Percentiles rank a stretch among this genome's conserved stretches.
phyloP scores from a whole-genome alignment of 1,140 invertebrate species.

The Aporrectodea caliginosa region DNA sequence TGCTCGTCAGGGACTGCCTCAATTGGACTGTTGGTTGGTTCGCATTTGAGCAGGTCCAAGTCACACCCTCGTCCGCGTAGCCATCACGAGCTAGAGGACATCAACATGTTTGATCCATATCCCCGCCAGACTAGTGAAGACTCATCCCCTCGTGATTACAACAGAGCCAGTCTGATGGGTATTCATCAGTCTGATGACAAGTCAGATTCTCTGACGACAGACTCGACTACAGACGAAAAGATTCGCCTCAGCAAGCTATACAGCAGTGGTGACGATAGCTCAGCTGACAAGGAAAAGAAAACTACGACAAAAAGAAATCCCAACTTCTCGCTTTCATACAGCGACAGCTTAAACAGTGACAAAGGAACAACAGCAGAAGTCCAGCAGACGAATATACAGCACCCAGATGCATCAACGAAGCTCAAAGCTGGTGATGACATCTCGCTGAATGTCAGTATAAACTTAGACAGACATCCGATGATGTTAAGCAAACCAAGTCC shows the following conservation, averaged over 20 bases:
- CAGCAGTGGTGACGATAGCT: too few relatives aligned
- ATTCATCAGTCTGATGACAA: background rate
- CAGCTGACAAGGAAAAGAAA: background rate
- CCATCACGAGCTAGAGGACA: background rate
- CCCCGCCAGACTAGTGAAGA: background rate
- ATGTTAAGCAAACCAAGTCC: background rate
- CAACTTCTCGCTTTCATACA: background rate
- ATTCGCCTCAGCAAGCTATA: background rate
- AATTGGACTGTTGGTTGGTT: background rate
- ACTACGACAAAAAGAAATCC: background rate
- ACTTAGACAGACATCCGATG: background rate
- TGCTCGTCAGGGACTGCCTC: background rate
- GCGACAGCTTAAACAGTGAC: background rate
- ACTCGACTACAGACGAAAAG: background rate
- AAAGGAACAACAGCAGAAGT: background rate
- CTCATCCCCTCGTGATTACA: background rate
- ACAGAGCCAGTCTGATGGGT: background rate
- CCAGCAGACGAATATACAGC: background rate
- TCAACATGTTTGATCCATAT: conserved; percentile 25
- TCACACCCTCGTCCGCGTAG: background rate
- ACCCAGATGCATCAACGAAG: background rate
- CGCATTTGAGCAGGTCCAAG: background rate
- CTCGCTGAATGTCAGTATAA: background rate
- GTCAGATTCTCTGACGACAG: background rate
- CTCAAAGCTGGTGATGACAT: background rate